Conservation (phyloP, 2,797 vertebrate species). For the Fringilla coelebs region DNA sequence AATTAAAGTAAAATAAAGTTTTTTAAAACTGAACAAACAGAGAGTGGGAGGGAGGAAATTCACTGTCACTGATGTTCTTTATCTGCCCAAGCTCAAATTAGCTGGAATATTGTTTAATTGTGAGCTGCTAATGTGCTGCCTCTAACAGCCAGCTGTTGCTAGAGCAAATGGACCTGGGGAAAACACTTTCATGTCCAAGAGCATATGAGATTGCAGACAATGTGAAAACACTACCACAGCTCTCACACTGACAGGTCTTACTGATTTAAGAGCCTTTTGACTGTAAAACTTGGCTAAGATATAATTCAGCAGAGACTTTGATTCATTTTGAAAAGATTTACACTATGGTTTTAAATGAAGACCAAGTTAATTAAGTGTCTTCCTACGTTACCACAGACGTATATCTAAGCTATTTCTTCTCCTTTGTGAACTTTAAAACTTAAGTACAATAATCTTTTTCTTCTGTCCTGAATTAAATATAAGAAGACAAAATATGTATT, state of each 20-base stretch:
- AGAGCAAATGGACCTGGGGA: not conserved
- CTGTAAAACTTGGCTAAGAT: constrained; percentile 10
- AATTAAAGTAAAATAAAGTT: constrained; percentile 53
- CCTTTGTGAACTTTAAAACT: not conserved
- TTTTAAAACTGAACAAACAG: constrained; percentile 10
- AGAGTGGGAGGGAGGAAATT: constrained; percentile 1
- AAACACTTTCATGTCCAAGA: constrained; percentile 18
- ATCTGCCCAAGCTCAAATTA: constrained; percentile 34
- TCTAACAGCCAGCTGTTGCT: constrained; percentile 59
- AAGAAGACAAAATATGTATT: not conserved
- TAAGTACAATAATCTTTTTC: not conserved
- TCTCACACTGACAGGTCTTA: constrained; percentile 18
- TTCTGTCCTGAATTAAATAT: not conserved
- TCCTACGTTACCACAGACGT: constrained; percentile 28
- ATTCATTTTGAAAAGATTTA: constrained; percentile 69
- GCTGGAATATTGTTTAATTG: constrained; percentile 53
- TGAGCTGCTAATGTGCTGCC: constrained; percentile 38
- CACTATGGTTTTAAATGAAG: constrained; percentile 47
- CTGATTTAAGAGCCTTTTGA: constrained; percentile 64
- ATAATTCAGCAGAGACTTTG: constrained; percentile 55
- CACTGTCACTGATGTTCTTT: constrained; percentile 8
- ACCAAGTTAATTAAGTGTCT: constrained; percentile 67
- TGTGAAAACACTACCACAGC: not conserved
- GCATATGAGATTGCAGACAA: not conserved
- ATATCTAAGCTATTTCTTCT: not conserved